Base-by-base conservation (phyloP, 2,888 invertebrate species). In the Agrotis segetum region DNA sequence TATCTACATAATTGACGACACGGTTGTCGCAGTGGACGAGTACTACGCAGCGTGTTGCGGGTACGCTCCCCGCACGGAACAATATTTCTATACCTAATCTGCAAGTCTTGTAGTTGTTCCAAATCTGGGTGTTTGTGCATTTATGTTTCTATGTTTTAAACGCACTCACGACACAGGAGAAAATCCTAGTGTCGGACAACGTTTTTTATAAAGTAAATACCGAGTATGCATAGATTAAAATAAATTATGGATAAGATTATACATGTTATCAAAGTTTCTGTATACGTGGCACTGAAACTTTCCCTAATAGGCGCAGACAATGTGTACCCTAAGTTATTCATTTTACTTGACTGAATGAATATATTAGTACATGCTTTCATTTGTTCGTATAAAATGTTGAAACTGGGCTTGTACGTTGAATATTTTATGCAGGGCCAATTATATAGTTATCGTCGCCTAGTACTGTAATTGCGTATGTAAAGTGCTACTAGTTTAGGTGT, bases 381-480 rank as follows among this genome's bases (percentile, higher is more conserved):
- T 52, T n/a, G 44, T 62, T 50, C 21, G 44, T 21, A 53, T 19
- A 52, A 29, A 66, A 53, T 56, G 21, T 3, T 59, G 46, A 5
- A 79, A 40, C 52, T 65, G 46, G 58, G 66, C 47, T 19, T 60
- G 49, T 47, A 34, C 34, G 44, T 46, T 58, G 46, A 59, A 59
- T 62, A 73, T 24, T 63, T 73, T 16, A 79, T 40, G 24, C 19
- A 50, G 19, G 19, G 16, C 52, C 24, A 72, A 53, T 66, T 73
- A 67, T 11, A 19, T 29, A 34, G 44, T 58, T 58, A 66, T 49
- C 44, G 21, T 72, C 24, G 29, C 24, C 19, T 53, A 34, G 49
- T 16, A 40, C 62, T 73, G 59, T 62, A 67, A 73, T 76, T 66
- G 44, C 16, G 46, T 24, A 62, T 58, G 66, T 53, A 63, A 67